Base-by-base conservation (phyloP, 2,113 vertebrate genomes). In the Alectura lathami region DNA sequence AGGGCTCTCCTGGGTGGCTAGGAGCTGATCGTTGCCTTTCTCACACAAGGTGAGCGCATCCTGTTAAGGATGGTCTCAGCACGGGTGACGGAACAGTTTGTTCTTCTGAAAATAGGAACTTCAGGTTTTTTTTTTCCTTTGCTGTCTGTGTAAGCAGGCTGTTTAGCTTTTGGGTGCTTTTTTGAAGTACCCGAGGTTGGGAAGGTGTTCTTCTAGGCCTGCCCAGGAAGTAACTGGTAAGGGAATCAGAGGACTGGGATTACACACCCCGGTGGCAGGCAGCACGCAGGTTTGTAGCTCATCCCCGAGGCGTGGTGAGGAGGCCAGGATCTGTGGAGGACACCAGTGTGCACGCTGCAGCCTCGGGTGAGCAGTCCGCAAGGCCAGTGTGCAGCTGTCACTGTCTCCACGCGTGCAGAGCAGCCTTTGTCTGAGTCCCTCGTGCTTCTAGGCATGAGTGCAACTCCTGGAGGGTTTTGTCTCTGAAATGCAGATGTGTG, bases 321-420 rank as follows among this genome's bases (percentile, higher is more conserved):
- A 48, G n/a, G 6, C 34, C 6, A 8, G 34, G 9, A 45, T 36
- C 21, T 7, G 57, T 1, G 0, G 23, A 56, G 43, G 68, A 10
- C 18, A 6, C 32, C 15, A 4, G 22, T 36, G 29, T 24, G 11
- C 6, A 2, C 3, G 21, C 54, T 13, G 1, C 5, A 1, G 6
- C 6, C 3, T 36, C 24, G 48, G 56, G n/a, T 18, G 8, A 22
- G 30, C 36, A 0, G 24, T 43, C 54, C 51, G 6, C 18, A 70
- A 59, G 34, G 53, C n/a, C n/a, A n/a, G n/a, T n/a, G n/a, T n/a
- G n/a, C n/a, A n/a, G n/a, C n/a, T n/a, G n/a, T n/a, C n/a, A n/a
- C 50, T 22, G 21, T 24, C 43, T 27, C n/a, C n/a, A n/a, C n/a
- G n/a, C n/a, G 34, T 10, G 54, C 56, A 64, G 73, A 30, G 20